Evolutionary conservation across 2,797 vertebrate genomes (phyloP).

Genomic region (Ceyx erithaca): DNA sequence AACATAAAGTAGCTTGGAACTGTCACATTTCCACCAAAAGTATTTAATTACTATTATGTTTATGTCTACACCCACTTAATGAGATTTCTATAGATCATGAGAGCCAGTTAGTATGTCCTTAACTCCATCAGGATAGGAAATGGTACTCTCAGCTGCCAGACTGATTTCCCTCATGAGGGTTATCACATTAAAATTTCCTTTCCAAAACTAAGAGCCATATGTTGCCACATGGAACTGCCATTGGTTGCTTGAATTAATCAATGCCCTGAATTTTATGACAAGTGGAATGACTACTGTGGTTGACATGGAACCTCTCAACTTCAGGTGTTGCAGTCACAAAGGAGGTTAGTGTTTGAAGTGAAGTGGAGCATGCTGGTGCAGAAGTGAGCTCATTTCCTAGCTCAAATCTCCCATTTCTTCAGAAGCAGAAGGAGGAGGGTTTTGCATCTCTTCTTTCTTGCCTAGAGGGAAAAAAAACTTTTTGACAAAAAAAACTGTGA

Average conservation of each 20-base stretch:
- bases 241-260: background rate
- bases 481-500: background rate
- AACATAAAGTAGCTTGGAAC: conserved; percentile 10
- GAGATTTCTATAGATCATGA: conserved; percentile 55
- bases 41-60: conserved; percentile 45
- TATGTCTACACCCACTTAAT: conserved; percentile 40
- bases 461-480: background rate
- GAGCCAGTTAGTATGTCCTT: conserved; percentile 40
- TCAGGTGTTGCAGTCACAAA: conserved; percentile 3
- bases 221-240: conserved; percentile 10
- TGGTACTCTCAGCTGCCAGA: background rate
- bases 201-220: conserved; percentile 29
- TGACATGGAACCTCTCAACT: background rate
- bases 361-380: background rate
- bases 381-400: conserved; percentile 42
- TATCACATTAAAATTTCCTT: conserved; percentile 20
- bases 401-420: background rate
- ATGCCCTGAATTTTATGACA: conserved; percentile 13
- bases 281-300: background rate
- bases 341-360: conserved; percentile 23
- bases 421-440: conserved; percentile 11
- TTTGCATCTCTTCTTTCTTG: background rate
- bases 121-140: conserved; percentile 57
- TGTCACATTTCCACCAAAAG: conserved; percentile 31
- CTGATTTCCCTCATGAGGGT: conserved; percentile 12